phyloP scores from a whole-genome alignment of 1,140 invertebrate genomes.

The Bombyx mandarina region DNA sequence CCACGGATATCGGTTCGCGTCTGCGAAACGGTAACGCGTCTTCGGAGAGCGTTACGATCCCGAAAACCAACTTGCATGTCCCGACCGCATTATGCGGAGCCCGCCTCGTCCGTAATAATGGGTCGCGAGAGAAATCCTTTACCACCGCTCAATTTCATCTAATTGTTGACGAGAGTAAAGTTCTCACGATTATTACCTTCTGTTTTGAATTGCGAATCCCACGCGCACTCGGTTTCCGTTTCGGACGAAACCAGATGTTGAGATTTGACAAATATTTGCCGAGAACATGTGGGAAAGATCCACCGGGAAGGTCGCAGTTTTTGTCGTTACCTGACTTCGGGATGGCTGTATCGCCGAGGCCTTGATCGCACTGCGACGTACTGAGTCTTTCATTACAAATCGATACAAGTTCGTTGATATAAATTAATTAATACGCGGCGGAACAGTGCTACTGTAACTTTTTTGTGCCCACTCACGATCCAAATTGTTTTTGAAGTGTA shows the following conservation, averaged over 20 bases:
- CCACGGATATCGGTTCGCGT: conserved; percentile 53
- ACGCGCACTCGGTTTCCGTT: conserved; percentile 53
- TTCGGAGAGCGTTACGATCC: conserved; percentile 62
- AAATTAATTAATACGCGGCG: conserved; percentile 45
- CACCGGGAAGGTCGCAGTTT: conserved; percentile 35
- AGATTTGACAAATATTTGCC: conserved; percentile 47
- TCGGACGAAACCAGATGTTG: conserved; percentile 49
- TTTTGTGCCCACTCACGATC: conserved; percentile 34
- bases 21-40: conserved; percentile 64
- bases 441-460: conserved; percentile 24
- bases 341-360: conserved; percentile 19
- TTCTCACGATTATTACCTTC: conserved; percentile 65
- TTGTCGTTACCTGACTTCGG: conserved; percentile 40
- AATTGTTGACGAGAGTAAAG: conserved; percentile 53
- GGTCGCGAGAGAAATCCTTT: conserved; percentile 55
- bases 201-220: conserved; percentile 52
- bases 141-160: conserved; percentile 59
- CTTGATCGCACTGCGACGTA: conserved; percentile 42
- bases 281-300: conserved; percentile 31
- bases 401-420: conserved; percentile 53
- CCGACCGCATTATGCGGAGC: conserved; percentile 50
- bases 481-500: conserved; percentile 49
- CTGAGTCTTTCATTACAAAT: conserved; percentile 46
- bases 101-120: conserved; percentile 54
- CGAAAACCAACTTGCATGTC: conserved; percentile 64